These are phyloP conservation scores for Gnathonemus echidnorhynchus DNA, from an alignment of 2,113 vertebrate genomes.

Conservation along the genomic window DNA sequence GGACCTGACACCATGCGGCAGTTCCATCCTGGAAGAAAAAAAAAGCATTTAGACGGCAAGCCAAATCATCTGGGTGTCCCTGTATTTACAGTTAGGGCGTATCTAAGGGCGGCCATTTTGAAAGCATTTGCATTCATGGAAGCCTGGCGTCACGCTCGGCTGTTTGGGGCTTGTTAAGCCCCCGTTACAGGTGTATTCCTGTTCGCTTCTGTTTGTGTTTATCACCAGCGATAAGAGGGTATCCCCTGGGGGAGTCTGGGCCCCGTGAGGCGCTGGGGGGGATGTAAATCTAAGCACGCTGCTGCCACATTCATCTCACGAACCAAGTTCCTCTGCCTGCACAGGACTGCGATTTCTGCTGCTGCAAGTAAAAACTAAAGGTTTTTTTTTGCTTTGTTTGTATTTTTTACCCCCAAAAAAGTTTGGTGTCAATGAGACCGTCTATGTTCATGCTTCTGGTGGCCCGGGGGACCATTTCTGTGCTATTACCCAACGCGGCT, in stretches of 20 bases:
- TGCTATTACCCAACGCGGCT: background rate
- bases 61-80: background rate
- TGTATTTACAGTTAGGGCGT: background rate
- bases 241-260: background rate
- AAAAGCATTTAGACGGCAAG: background rate
- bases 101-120: background rate
- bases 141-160: background rate
- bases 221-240: background rate
- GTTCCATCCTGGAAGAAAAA: background rate
- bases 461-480: background rate
- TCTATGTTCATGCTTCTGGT: background rate
- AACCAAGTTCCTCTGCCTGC: background rate
- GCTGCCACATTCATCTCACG: background rate
- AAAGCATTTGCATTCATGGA: background rate
- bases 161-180: background rate
- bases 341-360: background rate
- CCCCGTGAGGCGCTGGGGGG: background rate
- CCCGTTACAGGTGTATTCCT: background rate
- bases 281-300: background rate
- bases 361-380: background rate
- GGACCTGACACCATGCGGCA: background rate
- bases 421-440: background rate
- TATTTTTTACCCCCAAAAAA: background rate
- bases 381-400: background rate
- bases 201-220: background rate